These are phyloP conservation scores for Oasisia sp. DNA, from an alignment of 2,888 invertebrate species.

Conservation along the genomic window DNA sequence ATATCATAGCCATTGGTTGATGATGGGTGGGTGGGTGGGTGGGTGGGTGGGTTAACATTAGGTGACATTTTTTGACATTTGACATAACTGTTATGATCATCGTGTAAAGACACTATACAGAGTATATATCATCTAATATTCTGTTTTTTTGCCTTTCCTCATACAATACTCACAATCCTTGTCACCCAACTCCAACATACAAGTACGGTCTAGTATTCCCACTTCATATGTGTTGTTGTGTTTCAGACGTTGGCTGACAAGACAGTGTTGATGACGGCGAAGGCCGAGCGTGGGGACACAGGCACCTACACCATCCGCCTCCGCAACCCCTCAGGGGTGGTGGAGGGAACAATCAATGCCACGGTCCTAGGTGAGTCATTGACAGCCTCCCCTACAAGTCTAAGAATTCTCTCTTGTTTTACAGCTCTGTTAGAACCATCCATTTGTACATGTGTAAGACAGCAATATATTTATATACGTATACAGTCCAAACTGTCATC, in stretches of 20 bases:
- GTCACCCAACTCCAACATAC: background rate
- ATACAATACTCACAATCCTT: too few species aligned
- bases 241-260: conserved; percentile 70
- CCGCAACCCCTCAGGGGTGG: conserved; percentile 94
- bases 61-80: too few species aligned
- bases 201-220: background rate
- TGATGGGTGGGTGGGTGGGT: too few species aligned
- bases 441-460: background rate
- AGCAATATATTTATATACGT: background rate
- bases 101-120: background rate
- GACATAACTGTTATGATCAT: background rate
- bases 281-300: conserved; percentile 87
- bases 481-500: background rate
- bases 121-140: background rate
- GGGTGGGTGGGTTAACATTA: too few species aligned
- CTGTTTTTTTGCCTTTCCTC: background rate
- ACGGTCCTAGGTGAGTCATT: conserved; percentile 76
- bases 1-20: background rate
- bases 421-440: background rate
- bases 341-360: conserved; percentile 93
- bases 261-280: conserved; percentile 91
- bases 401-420: background rate
- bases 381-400: background rate
- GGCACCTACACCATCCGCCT: conserved; percentile 92
- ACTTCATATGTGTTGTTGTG: too few species aligned